Conservation (phyloP, 2,888 invertebrate species). For the Andrena hattorfiana region DNA sequence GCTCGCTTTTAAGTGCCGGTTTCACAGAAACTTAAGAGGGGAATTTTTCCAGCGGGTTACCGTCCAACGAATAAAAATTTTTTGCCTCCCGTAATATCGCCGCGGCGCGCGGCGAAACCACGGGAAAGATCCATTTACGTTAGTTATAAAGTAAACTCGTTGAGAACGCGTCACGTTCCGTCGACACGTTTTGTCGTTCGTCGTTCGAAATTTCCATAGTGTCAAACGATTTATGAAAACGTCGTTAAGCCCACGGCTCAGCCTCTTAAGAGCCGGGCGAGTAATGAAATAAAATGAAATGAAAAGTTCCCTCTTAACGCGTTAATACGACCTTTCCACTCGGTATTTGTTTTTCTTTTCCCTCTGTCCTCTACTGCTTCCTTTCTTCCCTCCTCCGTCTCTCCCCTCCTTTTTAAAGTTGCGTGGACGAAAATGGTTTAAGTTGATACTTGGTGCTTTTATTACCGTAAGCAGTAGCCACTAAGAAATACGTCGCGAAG, state of each 20-base stretch:
- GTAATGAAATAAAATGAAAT: slow-evolving; percentile 32
- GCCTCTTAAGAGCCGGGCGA: not conserved
- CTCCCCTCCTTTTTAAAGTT: not conserved
- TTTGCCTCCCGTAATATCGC: slow-evolving; percentile 4
- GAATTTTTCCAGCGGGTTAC: slow-evolving; percentile 10
- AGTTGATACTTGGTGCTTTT: slow-evolving; percentile 47
- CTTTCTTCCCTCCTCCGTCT: not conserved
- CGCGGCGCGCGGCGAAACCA: slow-evolving; percentile 2
- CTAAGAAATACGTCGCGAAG: slow-evolving; percentile 44
- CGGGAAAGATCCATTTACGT: slow-evolving; percentile 34
- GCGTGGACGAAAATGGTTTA: slow-evolving; percentile 44
- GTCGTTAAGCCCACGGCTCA: not conserved
- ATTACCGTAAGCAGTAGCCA: slow-evolving; percentile 49
- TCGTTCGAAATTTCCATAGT: slow-evolving; percentile 17
- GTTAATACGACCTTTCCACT: not conserved
- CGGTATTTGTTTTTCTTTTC: slow-evolving; percentile 8
- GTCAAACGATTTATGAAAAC: slow-evolving; percentile 29
- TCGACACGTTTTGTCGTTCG: slow-evolving; percentile 27
- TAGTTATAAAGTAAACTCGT: slow-evolving; percentile 36
- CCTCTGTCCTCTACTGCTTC: not conserved
- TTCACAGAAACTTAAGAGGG: not conserved
- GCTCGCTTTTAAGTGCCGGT: not conserved
- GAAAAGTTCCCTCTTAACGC: not conserved
- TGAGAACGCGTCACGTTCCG: slow-evolving; percentile 29
- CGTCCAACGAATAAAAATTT: slow-evolving; percentile 20